A percentile compares a stretch with the other conserved stretches of the same genome.
phyloP scores from a whole-genome alignment of 2,113 vertebrate species.

The Zootoca vivipara region DNA sequence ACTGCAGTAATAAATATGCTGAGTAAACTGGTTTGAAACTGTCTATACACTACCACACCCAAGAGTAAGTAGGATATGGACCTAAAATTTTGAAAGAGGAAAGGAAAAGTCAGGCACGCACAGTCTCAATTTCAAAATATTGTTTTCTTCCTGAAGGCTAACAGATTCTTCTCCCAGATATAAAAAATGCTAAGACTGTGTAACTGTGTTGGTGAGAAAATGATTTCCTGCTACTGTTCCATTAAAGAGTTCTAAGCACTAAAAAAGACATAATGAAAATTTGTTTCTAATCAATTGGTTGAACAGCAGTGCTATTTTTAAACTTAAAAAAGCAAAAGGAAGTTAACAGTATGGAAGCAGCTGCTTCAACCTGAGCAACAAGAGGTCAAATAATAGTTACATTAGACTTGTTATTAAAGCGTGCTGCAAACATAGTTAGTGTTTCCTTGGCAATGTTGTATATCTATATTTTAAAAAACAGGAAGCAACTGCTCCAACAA shows the following conservation, averaged over 20 bases:
- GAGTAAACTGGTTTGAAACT: too few species aligned
- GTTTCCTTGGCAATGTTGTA: constrained; percentile 58
- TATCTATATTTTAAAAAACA: constrained; percentile 40
- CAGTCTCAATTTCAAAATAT: not conserved
- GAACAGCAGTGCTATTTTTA: constrained; percentile 30
- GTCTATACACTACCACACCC: not conserved
- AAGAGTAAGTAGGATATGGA: not conserved
- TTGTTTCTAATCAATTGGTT: not conserved
- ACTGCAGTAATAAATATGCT: too few species aligned
- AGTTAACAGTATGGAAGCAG: constrained; percentile 33
- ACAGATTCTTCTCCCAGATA: accelerated
- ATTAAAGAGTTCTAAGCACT: not conserved
- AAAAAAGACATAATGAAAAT: not conserved
- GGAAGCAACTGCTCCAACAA: constrained; percentile 25
- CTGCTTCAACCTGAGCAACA: constrained; percentile 16
- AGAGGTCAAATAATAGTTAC: constrained; percentile 40
- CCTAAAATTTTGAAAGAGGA: not conserved
- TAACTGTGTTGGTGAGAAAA: constrained; percentile 21
- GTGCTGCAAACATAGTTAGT: constrained; percentile 42
- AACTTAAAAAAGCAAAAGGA: constrained; percentile 25
- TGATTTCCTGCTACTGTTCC: not conserved
- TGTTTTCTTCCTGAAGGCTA: constrained; percentile 7
- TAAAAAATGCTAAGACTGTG: not conserved
- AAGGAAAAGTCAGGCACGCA: constrained; percentile 1
- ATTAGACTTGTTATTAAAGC: constrained; percentile 40